Evolutionary conservation across 2,113 vertebrate genomes (phyloP).

Genomic region (Cyphotilapia sp.): DNA sequence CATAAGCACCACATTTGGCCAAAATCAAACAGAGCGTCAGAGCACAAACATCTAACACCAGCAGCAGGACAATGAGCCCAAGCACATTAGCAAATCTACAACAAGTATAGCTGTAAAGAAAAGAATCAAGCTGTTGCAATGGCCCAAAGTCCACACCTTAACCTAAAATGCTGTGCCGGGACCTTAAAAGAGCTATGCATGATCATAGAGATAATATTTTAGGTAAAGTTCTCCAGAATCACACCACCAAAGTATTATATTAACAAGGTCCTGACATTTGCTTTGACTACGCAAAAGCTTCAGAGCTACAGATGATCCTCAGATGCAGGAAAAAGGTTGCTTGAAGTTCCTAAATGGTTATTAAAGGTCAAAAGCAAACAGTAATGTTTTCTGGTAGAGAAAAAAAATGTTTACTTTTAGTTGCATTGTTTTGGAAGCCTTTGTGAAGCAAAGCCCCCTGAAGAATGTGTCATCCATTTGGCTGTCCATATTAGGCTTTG

Average conservation of each 20-base stretch:
- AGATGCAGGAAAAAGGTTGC: background rate
- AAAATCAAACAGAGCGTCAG: background rate
- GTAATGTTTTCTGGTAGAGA: background rate
- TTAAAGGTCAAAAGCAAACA: background rate
- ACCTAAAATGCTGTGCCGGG: background rate
- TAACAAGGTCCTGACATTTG: background rate
- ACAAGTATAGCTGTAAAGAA: background rate
- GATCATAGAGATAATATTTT: background rate
- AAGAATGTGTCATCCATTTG: background rate
- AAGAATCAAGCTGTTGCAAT: background rate
- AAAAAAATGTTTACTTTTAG: background rate
- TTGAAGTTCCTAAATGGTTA: background rate
- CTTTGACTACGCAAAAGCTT: background rate
- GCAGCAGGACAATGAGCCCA: background rate
- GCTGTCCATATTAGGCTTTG: conserved; percentile 1
- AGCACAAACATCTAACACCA: background rate
- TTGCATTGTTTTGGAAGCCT: background rate
- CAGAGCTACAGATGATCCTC: background rate
- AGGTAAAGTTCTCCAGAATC: background rate
- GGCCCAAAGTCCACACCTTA: background rate
- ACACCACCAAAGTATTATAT: background rate
- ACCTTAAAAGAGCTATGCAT: background rate
- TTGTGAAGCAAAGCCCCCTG: background rate
- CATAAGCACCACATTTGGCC: background rate
- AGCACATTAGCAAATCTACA: background rate